Evolutionary conservation across 1,140 invertebrate genomes (phyloP).

Genomic region (Cecropterus lyciades): DNA sequence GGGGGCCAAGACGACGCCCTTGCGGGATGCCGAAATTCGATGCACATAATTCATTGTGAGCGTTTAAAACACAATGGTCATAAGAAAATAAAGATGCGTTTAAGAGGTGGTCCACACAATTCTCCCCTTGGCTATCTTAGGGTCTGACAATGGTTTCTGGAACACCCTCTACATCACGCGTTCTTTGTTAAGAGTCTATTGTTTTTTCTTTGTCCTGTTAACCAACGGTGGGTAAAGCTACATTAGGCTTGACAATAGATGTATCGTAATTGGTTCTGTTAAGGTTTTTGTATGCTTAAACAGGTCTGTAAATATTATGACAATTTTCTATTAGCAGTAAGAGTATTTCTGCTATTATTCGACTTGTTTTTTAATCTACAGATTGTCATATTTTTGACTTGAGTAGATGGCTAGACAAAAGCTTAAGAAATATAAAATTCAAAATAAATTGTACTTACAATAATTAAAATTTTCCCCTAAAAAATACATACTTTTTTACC

Average conservation of each 20-base stretch:
- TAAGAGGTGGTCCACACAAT: slow-evolving; percentile 44
- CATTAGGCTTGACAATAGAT: slow-evolving; percentile 51
- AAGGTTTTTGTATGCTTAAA: slow-evolving; percentile 9
- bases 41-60: slow-evolving; percentile 70
- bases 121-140: slow-evolving; percentile 52
- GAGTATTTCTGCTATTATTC: no score
- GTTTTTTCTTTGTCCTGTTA: slow-evolving; percentile 59
- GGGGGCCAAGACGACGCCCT: slow-evolving; percentile 40
- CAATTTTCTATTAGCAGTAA: not conserved
- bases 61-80: slow-evolving; percentile 51
- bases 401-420: no score
- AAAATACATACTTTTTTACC: no score
- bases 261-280: slow-evolving; percentile 33
- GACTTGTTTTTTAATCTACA: no score
- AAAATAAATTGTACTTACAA: no score
- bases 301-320: slow-evolving; percentile 20
- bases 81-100: slow-evolving; percentile 44
- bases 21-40: slow-evolving; percentile 45
- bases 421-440: no score
- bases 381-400: no score
- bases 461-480: no score
- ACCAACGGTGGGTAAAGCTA: slow-evolving; percentile 44
- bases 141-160: slow-evolving; percentile 56
- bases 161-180: slow-evolving; percentile 54
- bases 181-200: slow-evolving; percentile 56